Evolutionary conservation across 2,113 vertebrate genomes (phyloP).

Genomic region (Polypterus senegalus): DNA sequence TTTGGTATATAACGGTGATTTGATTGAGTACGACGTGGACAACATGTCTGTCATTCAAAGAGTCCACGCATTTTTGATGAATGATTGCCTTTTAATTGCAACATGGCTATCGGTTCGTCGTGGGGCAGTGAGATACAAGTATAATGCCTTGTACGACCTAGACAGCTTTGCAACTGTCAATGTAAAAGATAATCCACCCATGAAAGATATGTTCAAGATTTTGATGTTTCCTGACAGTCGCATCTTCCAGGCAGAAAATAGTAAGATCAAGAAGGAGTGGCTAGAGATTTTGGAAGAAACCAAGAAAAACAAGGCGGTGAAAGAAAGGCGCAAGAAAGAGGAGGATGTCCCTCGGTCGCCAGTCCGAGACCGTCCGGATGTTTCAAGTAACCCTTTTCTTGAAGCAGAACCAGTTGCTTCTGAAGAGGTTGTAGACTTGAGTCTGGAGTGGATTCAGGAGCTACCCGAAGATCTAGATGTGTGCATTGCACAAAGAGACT

Average conservation of each 20-base stretch:
- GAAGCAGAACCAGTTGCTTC: slow-evolving; percentile 35
- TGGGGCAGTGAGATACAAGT: slow-evolving; percentile 73
- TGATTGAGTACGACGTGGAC: slow-evolving; percentile 85
- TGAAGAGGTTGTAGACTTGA: slow-evolving; percentile 68
- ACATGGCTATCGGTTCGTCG: slow-evolving; percentile 80
- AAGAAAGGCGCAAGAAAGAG: slow-evolving; percentile 67
- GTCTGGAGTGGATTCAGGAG: slow-evolving; percentile 90
- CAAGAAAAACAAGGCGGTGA: slow-evolving; percentile 74
- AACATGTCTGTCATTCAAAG: slow-evolving; percentile 87
- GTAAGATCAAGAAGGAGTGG: slow-evolving; percentile 97
- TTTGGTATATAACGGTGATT: slow-evolving; percentile 90
- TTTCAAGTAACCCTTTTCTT: slow-evolving; percentile 73
- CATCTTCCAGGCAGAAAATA: slow-evolving; percentile 95
- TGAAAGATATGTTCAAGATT: slow-evolving; percentile 99
- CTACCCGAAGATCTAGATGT: slow-evolving; percentile 89
- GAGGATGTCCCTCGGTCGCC: slow-evolving; percentile 55
- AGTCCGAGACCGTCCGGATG: slow-evolving; percentile 28
- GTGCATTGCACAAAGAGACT: slow-evolving; percentile 93
- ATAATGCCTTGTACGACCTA: slow-evolving; percentile 78
- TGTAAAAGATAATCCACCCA: slow-evolving; percentile 92
- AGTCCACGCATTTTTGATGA: slow-evolving; percentile 94
- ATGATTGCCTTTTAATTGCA: slow-evolving; percentile 85
- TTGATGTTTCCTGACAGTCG: slow-evolving; percentile 95
- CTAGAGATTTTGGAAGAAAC: slow-evolving; percentile 89
- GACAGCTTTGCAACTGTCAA: slow-evolving; percentile 89